These are phyloP conservation scores for Himalopsyche tibetana DNA, from an alignment of 2,888 invertebrate genomes.

Conservation along the genomic window DNA sequence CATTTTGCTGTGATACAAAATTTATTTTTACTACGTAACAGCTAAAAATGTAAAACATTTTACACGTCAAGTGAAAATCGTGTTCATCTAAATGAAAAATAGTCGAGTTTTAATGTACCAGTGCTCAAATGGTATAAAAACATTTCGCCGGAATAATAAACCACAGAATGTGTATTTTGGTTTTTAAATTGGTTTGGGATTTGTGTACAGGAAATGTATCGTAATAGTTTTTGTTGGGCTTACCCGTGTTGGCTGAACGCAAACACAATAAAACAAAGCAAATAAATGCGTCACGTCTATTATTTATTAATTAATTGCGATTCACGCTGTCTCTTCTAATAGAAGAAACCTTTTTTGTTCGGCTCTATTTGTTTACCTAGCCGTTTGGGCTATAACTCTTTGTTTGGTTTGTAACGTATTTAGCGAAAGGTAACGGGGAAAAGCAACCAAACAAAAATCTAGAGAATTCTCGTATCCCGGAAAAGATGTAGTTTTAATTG, in stretches of 20 bases:
- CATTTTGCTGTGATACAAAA: too few species aligned
- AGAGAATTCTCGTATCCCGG: too few species aligned
- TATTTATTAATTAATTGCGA: conserved; percentile 35
- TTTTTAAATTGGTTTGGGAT: conserved; percentile 33
- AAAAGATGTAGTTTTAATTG: too few species aligned
- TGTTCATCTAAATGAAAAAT: too few species aligned
- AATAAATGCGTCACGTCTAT: conserved; percentile 32
- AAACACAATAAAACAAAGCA: conserved; percentile 38
- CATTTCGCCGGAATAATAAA: too few species aligned
- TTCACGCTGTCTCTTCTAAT: conserved; percentile 31
- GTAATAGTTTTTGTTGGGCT: conserved; percentile 28
- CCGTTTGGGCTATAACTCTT: conserved; percentile 18
- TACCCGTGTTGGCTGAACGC: conserved; percentile 7
- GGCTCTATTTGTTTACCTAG: conserved; percentile 35
- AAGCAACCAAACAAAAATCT: not conserved
- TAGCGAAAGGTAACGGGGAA: not conserved
- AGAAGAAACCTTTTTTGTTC: conserved; percentile 28
- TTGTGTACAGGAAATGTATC: conserved; percentile 31
- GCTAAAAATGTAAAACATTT: too few species aligned
- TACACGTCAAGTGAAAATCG: too few species aligned
- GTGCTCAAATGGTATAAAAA: too few species aligned
- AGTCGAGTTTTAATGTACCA: too few species aligned
- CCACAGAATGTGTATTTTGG: not conserved
- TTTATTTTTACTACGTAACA: too few species aligned
- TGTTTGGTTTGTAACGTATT: conserved; percentile 32